Evolutionary conservation across 2,888 invertebrate species (phyloP).

Genomic region (Metallyticus violacea): DNA sequence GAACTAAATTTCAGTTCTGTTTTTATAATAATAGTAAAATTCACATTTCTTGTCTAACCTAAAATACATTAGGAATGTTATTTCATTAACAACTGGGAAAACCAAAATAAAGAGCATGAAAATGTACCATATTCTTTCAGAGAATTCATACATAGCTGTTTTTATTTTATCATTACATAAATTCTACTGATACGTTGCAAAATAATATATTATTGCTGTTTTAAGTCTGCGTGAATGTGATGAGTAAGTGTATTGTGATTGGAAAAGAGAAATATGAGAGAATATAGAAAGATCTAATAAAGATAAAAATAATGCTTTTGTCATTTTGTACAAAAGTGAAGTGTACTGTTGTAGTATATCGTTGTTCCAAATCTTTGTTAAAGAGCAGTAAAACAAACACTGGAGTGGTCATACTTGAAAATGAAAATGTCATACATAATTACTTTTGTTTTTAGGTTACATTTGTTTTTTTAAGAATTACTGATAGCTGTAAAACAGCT

Average conservation of each 20-base stretch:
- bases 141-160: too few relatives aligned
- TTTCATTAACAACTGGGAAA: background rate
- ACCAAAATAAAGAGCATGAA: background rate
- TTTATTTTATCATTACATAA: background rate
- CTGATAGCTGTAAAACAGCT: background rate
- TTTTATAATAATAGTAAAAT: too few relatives aligned
- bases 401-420: background rate
- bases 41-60: too few relatives aligned
- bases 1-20: too few relatives aligned
- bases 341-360: slow-evolving; percentile 24
- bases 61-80: background rate
- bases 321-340: slow-evolving; percentile 29
- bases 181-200: background rate
- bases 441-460: background rate
- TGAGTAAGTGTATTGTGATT: background rate
- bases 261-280: background rate
- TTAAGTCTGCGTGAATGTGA: background rate
- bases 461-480: background rate
- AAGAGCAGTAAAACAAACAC: background rate
- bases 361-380: slow-evolving; percentile 1
- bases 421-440: background rate
- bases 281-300: background rate
- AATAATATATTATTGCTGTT: too few relatives aligned
- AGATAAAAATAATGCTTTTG: slow-evolving; percentile 19
- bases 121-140: too few relatives aligned